Conservation (phyloP, 2,113 vertebrate species). For the Periophthalmodon schlosseri region DNA sequence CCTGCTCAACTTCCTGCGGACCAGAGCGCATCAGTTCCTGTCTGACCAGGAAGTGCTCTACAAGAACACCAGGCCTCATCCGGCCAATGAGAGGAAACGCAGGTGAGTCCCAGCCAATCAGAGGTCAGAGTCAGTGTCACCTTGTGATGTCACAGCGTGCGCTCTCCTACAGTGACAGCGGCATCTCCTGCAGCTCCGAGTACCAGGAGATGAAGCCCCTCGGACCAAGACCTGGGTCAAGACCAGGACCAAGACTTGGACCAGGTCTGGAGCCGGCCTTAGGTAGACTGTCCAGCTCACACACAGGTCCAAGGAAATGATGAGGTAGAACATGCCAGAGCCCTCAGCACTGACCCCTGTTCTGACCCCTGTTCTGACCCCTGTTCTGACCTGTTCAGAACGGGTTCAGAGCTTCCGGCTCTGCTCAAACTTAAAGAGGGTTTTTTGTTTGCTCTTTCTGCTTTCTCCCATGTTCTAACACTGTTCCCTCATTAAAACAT, state of each 20-base stretch:
- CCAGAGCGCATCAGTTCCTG: conserved; percentile 81
- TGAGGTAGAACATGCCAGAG: too few relatives aligned
- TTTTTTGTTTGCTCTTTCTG: too few relatives aligned
- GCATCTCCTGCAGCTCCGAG: conserved; percentile 82
- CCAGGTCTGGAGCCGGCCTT: not conserved
- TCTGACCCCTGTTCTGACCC: too few relatives aligned
- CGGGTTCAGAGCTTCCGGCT: too few relatives aligned
- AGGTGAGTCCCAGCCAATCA: conserved; percentile 26
- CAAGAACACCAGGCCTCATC: conserved; percentile 78
- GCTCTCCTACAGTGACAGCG: conserved; percentile 79
- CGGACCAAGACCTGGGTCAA: conserved; percentile 4
- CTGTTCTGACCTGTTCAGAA: too few relatives aligned
- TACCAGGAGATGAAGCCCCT: conserved; percentile 85
- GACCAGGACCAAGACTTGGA: not conserved
- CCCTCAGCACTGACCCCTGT: too few relatives aligned
- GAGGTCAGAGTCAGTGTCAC: not conserved
- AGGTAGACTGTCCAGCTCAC: not conserved
- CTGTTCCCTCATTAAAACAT: too few relatives aligned
- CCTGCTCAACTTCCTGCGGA: conserved; percentile 90
- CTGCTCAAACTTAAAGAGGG: too few relatives aligned
- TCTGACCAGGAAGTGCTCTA: conserved; percentile 76
- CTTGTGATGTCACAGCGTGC: conserved; percentile 4
- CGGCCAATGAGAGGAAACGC: conserved; percentile 3
- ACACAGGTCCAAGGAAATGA: too few relatives aligned
- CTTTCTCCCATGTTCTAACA: too few relatives aligned